Evolutionary conservation across 2,888 invertebrate genomes (phyloP).

Genomic region (Rhopalosiphum nymphaeae): DNA sequence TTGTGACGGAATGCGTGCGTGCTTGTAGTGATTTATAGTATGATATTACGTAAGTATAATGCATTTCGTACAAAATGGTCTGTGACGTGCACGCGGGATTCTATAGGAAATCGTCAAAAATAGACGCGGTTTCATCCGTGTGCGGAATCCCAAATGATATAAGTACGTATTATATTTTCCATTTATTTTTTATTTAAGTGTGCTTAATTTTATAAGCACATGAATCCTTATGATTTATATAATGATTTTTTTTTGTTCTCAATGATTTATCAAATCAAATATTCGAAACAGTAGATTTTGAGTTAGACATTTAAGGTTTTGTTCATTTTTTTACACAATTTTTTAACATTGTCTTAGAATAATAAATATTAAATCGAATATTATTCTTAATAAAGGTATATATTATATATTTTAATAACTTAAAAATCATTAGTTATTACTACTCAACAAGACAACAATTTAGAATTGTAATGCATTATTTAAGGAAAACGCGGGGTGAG

Average conservation of each 20-base stretch:
- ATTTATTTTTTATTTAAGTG: background rate
- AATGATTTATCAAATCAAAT: background rate
- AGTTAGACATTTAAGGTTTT: background rate
- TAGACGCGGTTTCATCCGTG: background rate
- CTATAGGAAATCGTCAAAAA: background rate
- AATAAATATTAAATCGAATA: background rate
- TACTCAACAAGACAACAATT: background rate
- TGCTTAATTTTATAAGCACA: background rate
- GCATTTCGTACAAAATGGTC: conserved; percentile 21
- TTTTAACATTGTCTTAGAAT: background rate
- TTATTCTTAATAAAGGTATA: background rate
- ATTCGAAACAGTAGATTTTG: background rate
- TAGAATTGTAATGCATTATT: background rate
- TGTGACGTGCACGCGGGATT: background rate
- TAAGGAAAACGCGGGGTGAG: background rate
- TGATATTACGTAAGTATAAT: background rate
- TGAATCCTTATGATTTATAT: background rate
- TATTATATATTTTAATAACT: background rate
- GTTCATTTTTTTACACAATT: too few species aligned
- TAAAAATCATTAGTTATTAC: background rate
- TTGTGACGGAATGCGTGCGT: background rate
- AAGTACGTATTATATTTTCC: background rate
- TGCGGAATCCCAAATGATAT: background rate
- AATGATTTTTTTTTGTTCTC: background rate
- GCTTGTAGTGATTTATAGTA: conserved; percentile 3